phyloP scores from a whole-genome alignment of 2,113 vertebrate genomes.

The Corydoras sp. region DNA sequence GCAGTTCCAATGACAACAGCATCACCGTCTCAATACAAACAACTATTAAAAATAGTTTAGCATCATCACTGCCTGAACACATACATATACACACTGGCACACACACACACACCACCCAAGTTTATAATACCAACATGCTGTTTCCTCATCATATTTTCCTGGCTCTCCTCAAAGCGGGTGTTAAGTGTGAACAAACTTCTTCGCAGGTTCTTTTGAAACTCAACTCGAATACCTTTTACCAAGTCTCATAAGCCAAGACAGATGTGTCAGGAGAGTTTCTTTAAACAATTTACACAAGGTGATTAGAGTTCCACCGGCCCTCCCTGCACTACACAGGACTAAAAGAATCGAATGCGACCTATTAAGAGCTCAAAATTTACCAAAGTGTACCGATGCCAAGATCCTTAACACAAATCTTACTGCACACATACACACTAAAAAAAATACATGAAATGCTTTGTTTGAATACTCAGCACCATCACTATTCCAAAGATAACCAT shows the following conservation, averaged over 20 bases:
- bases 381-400: constrained; percentile 7
- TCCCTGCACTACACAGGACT: constrained; percentile 16
- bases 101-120: not conserved
- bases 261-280: constrained; percentile 44
- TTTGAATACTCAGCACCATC: not conserved
- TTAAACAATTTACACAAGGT: constrained; percentile 51
- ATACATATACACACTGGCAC: too few species aligned
- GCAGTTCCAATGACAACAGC: too few species aligned
- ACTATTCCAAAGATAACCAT: not conserved
- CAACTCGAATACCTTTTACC: constrained; percentile 35
- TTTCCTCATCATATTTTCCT: constrained; percentile 36
- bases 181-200: constrained; percentile 22
- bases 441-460: too few species aligned
- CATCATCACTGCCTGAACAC: not conserved
- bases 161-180: not conserved
- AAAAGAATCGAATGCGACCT: constrained; percentile 6
- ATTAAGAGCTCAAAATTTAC: constrained; percentile 14
- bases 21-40: too few species aligned
- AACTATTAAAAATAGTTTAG: not conserved
- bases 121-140: not conserved
- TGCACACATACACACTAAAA: not conserved
- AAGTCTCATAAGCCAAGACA: constrained; percentile 27
- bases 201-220: constrained; percentile 25
- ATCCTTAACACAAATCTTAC: constrained; percentile 8
- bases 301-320: constrained; percentile 29